These are phyloP conservation scores for Lasioglossum lativentre DNA, from an alignment of 2,888 invertebrate species.

Conservation along the genomic window DNA sequence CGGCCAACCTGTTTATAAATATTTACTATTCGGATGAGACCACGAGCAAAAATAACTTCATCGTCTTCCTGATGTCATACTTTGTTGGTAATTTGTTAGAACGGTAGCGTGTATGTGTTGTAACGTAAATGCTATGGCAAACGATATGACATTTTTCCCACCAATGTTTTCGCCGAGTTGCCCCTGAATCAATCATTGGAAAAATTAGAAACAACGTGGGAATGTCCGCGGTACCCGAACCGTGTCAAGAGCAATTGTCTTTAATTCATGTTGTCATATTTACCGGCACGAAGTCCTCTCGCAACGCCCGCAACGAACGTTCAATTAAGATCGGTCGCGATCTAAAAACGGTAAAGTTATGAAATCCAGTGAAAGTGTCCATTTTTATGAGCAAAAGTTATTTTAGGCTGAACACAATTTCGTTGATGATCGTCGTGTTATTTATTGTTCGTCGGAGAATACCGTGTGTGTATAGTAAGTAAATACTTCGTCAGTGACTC, in stretches of 20 bases:
- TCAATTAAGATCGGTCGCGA: not conserved
- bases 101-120: not conserved
- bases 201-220: conserved; percentile 27
- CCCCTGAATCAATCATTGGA: conserved; percentile 35
- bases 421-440: not conserved
- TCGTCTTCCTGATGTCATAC: not conserved
- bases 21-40: not conserved
- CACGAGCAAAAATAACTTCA: not conserved
- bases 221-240: conserved; percentile 6
- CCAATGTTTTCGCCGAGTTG: not conserved
- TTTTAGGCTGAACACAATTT: not conserved
- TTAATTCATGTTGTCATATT: conserved; percentile 3
- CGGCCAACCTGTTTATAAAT: not conserved
- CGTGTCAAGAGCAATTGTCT: conserved; percentile 24
- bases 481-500: not conserved
- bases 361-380: not conserved
- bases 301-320: not conserved
- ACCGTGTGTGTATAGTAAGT: not conserved
- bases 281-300: not conserved
- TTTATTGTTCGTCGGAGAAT: not conserved
- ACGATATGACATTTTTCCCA: conserved; percentile 5
- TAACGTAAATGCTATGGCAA: not conserved
- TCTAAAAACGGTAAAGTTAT: no score
- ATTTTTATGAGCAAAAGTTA: not conserved
- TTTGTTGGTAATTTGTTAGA: not conserved